Evolutionary conservation across 2,113 vertebrate species (phyloP), one percentile per base, ranked within the genome.

Genomic region (Pelecanoides urinatrix): DNA sequence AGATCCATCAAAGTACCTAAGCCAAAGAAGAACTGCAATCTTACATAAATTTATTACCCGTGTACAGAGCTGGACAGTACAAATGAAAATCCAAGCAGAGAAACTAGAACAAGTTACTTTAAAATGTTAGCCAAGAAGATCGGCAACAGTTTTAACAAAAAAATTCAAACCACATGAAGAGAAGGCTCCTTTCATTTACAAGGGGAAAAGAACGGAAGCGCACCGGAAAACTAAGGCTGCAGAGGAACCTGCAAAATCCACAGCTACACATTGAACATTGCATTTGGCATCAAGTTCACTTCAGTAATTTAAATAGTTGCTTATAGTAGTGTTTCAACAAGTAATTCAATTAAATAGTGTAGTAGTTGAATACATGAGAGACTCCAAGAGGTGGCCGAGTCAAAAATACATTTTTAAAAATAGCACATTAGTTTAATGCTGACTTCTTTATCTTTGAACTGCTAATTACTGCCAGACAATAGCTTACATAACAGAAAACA

Each of bases 351-450:
- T 74, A 81, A 63, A 94, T 66, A 70, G 2, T 80, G 50, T 30
- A 68, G 34, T 13, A 89, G 44, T 11, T 65, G 65, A 92, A 84
- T 44, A 56, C 32, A 82, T 5, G 8, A 79, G 84, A 86, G 29
- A 56, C 32, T 67, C 42, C 30, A 86, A 91, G 66, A 90, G 30
- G 66, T n/a, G 61, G 83, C 29, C 2, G 3, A 94, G 62, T 68
- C 59, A 90, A 82, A 93, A 58, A 52, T 19, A 81, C 21, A 50
- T 55, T 95, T 95, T 97, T 75, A 13, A 75, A 91, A 92, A 90
- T 4, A 96, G 71, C 42, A 74, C 15, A 16, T 49, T 47, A 63
- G 22, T 75, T 94, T 77, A 93, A 95, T 11, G 34, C 25, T 50
- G 62, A 66, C 65, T 94, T 92, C 47, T 91, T 96, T 52, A 72